Conservation (phyloP, 2,888 invertebrate species). For the Isotomurus palustris region DNA sequence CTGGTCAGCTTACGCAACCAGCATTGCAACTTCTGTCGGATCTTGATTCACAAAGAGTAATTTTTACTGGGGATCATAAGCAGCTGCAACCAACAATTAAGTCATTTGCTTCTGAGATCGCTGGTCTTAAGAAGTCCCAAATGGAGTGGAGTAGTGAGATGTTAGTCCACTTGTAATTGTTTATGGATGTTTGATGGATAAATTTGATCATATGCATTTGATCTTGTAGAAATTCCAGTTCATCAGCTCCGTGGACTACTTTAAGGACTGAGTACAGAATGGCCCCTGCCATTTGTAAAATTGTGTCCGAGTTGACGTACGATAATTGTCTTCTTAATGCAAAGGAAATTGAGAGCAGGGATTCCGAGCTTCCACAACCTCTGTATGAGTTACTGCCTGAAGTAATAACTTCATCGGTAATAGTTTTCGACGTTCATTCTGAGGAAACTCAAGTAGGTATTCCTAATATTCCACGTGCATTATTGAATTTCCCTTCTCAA, state of each 20-base stretch:
- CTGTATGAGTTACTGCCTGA: too few species aligned
- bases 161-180: background rate
- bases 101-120: background rate
- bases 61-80: background rate
- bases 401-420: too few species aligned
- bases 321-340: background rate
- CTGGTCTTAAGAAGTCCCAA: constrained; percentile 2
- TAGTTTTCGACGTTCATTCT: too few species aligned
- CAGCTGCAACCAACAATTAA: background rate
- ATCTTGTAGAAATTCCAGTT: too few species aligned
- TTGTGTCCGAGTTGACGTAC: constrained; percentile 2
- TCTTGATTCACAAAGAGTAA: background rate
- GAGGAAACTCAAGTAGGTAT: too few species aligned
- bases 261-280: background rate
- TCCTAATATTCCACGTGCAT: too few species aligned
- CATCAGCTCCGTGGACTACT: background rate
- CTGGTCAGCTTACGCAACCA: background rate
- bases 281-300: background rate
- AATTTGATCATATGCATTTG: too few species aligned
- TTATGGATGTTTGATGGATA: too few species aligned
- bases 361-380: too few species aligned
- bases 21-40: background rate
- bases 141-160: background rate
- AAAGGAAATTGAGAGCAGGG: too few species aligned
- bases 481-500: too few species aligned